phyloP scores from a whole-genome alignment of 2,113 vertebrate species.

The Plectropomus leopardus region DNA sequence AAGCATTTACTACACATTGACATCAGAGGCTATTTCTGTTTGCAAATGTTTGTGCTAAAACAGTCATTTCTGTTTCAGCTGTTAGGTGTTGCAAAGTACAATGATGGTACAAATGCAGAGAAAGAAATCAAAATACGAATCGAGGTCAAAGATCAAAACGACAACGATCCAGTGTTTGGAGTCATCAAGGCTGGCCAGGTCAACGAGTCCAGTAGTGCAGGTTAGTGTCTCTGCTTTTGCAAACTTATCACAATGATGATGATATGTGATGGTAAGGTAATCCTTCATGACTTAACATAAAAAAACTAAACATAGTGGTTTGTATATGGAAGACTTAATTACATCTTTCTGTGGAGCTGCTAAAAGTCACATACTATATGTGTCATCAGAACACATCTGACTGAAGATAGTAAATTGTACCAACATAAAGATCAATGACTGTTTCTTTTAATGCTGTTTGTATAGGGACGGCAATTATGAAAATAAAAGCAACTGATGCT shows the following conservation, averaged over 20 bases:
- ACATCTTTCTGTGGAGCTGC: too few species aligned
- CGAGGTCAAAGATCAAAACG: slow-evolving; percentile 81
- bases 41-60: background rate
- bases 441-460: slow-evolving; percentile 2
- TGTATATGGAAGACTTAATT: too few species aligned
- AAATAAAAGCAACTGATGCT: slow-evolving; percentile 88
- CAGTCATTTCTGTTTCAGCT: slow-evolving; percentile 66
- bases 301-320: too few species aligned
- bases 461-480: slow-evolving; percentile 88
- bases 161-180: slow-evolving; percentile 77
- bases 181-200: background rate
- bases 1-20: background rate
- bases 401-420: too few species aligned
- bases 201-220: slow-evolving; percentile 54
- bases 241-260: too few species aligned
- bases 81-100: slow-evolving; percentile 61
- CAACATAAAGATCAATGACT: too few species aligned
- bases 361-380: too few species aligned
- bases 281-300: too few species aligned
- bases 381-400: too few species aligned
- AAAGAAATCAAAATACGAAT: slow-evolving; percentile 71
- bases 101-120: slow-evolving; percentile 34
- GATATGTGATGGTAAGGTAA: too few species aligned
- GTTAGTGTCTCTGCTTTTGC: slow-evolving; percentile 49
- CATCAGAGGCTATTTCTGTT: background rate